Base-by-base conservation (phyloP, 2,888 invertebrate species). In the Apamea epomidion region DNA sequence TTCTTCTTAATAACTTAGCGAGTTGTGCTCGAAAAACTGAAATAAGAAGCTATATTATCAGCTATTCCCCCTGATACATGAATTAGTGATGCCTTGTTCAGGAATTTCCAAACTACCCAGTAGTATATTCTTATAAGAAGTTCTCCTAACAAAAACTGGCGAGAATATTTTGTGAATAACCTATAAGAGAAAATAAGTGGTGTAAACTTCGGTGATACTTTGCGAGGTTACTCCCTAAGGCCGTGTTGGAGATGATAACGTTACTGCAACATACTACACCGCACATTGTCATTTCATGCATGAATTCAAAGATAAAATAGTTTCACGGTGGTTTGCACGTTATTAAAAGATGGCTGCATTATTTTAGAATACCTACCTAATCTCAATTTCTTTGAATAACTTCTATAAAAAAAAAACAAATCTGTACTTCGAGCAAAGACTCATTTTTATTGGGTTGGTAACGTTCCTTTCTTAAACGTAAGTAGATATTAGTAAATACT, bases 231-330 rank as follows among this genome's bases (percentile, higher is more conserved):
- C 69, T 69, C 85, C 85, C 81, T 58, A 21, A 69, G 80, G 86
- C 25, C 78, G 25, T 60, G 69, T 76, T 78, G 73, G 64, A 78
- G 32, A 74, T 82, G 71, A 85, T 82, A 88, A 82, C 80, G 74
- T 80, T 62, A n/a, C 82, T 64, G 70, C 74, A 48, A 58, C 45
- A 54, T 45, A 74, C 42, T 29, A 85, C 51, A 84, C 45, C 70
- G 42, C 71, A 64, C 74, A 62, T 68, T 74, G 37, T 74, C 62
- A 32, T 80, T 80, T 85, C 58, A 65, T 65, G 58, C 85, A 80
- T 74, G 58, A 80, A 80, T 79, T 85, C 51, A 73, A 32, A 80
- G 37, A 51, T 72, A 85, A 74, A 65, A 25, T 45, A n/a, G 25
- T 60, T 69, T 70, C 45, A 80, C 51, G n/a, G 64, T 60, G 18